phyloP scores from a whole-genome alignment of 2,113 vertebrate genomes.

The Varanus salvator region DNA sequence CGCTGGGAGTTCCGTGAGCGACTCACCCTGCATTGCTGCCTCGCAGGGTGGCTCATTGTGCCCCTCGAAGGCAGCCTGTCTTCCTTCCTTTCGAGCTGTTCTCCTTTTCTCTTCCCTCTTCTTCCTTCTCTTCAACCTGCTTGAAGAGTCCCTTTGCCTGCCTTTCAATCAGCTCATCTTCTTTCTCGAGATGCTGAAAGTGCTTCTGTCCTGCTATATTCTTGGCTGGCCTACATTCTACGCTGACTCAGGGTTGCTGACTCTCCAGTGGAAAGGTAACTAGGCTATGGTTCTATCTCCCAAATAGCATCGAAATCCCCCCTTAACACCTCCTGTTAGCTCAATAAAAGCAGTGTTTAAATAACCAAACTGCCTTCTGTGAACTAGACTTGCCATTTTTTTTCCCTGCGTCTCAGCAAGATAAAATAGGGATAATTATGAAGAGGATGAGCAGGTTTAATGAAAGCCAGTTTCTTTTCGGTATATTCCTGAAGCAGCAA shows the following conservation, averaged over 20 bases:
- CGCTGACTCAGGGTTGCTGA: conserved; percentile 47
- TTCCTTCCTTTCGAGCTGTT: background rate
- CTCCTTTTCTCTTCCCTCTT: background rate
- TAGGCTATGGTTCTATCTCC: conserved; percentile 58
- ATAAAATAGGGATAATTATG: conserved; percentile 87
- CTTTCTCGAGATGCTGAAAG: conserved; percentile 14
- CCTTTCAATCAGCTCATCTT: background rate
- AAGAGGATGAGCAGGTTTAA: conserved; percentile 88
- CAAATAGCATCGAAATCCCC: conserved; percentile 65
- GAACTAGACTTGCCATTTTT: conserved; percentile 81
- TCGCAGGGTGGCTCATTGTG: too few relatives aligned
- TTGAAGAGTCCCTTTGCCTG: too few relatives aligned
- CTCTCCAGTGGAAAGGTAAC: conserved; percentile 36
- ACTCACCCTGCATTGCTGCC: too few relatives aligned
- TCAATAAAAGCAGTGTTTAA: conserved; percentile 79
- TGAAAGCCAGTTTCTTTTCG: conserved; percentile 87
- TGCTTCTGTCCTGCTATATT: conserved; percentile 41
- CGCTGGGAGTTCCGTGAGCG: too few relatives aligned
- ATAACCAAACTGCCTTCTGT: conserved; percentile 80
- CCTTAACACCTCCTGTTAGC: conserved; percentile 78
- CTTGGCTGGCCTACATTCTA: conserved; percentile 59
- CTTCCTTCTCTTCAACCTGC: background rate
- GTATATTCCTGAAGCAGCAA: conserved; percentile 88
- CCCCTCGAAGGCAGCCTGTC: too few relatives aligned
- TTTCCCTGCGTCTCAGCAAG: conserved; percentile 73